These are phyloP conservation scores for Echinometra lucunter DNA, from an alignment of 53 echinoderm and acorn worm species.

Conservation along the genomic window DNA sequence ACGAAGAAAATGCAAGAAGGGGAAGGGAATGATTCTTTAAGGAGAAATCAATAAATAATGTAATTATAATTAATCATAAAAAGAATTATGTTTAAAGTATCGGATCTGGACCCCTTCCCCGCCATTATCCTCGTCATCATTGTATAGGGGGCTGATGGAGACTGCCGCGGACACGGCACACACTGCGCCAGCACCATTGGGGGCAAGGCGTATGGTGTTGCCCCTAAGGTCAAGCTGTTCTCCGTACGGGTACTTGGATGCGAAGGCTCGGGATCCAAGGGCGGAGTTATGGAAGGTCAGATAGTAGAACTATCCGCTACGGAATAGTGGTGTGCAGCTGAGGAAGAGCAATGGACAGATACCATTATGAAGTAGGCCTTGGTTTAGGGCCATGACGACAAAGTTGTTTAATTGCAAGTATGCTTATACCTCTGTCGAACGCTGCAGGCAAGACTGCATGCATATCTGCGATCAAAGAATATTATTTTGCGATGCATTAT, in stretches of 20 bases:
- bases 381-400: not conserved
- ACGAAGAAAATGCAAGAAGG: not conserved
- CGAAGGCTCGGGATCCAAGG: conserved; percentile 74
- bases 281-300: conserved; percentile 76
- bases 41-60: not conserved
- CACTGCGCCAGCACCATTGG: conserved; percentile 79
- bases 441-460: not conserved
- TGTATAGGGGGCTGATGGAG: conserved; percentile 75
- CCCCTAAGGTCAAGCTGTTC: conserved; percentile 66
- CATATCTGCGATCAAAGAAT: not conserved
- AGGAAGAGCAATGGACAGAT: not conserved
- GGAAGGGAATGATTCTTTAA: not conserved
- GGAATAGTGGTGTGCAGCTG: not conserved
- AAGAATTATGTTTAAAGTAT: too few relatives aligned
- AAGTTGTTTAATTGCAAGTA: not conserved
- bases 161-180: conserved; percentile 79
- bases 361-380: not conserved
- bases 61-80: too few relatives aligned
- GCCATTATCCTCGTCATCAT: not conserved
- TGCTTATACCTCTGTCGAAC: not conserved
- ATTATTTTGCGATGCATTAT: too few relatives aligned
- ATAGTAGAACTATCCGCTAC: not conserved
- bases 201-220: conserved; percentile 74
- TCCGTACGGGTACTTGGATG: conserved; percentile 77
- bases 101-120: not conserved